Conservation (phyloP, 2,888 invertebrate species). For the Pandemis cinnamomeana region DNA sequence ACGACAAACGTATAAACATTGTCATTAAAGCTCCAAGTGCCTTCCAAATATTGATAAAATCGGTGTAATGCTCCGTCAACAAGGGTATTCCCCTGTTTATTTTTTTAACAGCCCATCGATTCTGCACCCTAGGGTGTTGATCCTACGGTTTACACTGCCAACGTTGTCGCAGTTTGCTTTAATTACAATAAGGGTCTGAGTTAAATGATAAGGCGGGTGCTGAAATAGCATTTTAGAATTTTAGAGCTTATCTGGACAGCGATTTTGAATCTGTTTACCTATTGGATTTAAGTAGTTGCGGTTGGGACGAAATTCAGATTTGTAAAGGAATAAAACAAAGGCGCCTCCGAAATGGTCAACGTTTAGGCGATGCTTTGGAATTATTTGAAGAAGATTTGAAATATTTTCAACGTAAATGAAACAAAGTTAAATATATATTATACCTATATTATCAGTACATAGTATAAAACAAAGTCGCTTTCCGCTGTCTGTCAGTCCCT, state of each 20-base stretch:
- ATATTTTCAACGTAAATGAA: too few relatives aligned
- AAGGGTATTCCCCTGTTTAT: conserved; percentile 17
- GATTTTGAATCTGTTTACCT: conserved; percentile 19
- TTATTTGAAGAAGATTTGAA: neutral
- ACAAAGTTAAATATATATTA: too few relatives aligned
- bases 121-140: conserved; percentile 4
- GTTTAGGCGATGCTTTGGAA: neutral
- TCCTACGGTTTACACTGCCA: conserved; percentile 13
- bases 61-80: conserved; percentile 35
- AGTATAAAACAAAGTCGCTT: too few relatives aligned
- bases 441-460: too few relatives aligned
- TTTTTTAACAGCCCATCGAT: conserved; percentile 14
- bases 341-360: neutral
- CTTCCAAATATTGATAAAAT: conserved; percentile 39
- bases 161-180: conserved; percentile 6
- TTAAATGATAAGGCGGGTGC: conserved; percentile 28
- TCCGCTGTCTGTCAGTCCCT: too few relatives aligned
- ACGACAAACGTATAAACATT: conserved; percentile 30
- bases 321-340: neutral
- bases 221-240: conserved; percentile 30
- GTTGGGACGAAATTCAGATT: neutral
- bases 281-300: conserved; percentile 16
- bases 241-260: conserved; percentile 18
- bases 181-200: conserved; percentile 28
- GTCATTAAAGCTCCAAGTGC: conserved; percentile 24